A percentile compares a stretch with the other conserved stretches of the same genome.
phyloP scores from a whole-genome alignment of 1,140 invertebrate species.

The Drosophila melanogaster region Release_6_plus_ISO1_MT NT_037436.4:15321501-15322000 shows the following conservation, averaged over 20 bases:
- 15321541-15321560: conserved; percentile 46
- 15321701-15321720: conserved; percentile 39
- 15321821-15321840: conserved; percentile 18
- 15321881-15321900: neutral
- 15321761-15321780: conserved; percentile 44
- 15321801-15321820: conserved; percentile 28
- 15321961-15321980: neutral
- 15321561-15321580: conserved; percentile 61
- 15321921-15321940: neutral
- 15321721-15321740: conserved; percentile 46
- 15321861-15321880: neutral
- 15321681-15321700: conserved; percentile 67
- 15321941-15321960: neutral
- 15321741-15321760: conserved; percentile 28
- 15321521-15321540: conserved; percentile 73
- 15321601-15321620: conserved; percentile 63
- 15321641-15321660: conserved; percentile 59
- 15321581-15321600: conserved; percentile 22
- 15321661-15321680: conserved; percentile 60
- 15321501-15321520: conserved; percentile 59
- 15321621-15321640: conserved; percentile 23
- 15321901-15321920: neutral
- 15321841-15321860: conserved; percentile 4
- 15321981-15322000: too few relatives aligned
- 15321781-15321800: conserved; percentile 29